These are phyloP conservation scores for Micronycteris hirsuta DNA, from an alignment of 2,113 vertebrate species.

Conservation along the genomic window DNA sequence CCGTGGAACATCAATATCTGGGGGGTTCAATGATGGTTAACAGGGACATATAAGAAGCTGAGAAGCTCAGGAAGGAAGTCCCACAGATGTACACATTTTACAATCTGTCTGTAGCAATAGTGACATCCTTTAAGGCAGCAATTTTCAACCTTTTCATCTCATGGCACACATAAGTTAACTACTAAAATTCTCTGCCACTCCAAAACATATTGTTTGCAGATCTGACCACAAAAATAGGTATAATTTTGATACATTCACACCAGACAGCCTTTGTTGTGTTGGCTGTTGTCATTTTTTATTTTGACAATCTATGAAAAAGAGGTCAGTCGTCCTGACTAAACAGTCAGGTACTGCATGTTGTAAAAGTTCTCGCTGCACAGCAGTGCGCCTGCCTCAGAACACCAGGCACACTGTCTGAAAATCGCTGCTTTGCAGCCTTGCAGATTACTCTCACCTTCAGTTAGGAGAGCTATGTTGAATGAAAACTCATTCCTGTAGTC, in stretches of 20 bases:
- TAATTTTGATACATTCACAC: neutral
- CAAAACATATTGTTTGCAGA: neutral
- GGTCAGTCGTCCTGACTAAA: neutral
- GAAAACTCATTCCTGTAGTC: neutral
- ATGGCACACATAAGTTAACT: neutral
- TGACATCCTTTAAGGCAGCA: neutral
- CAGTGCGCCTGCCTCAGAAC: neutral
- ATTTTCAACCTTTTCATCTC: neutral
- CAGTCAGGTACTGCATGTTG: neutral
- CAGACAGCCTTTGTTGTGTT: neutral
- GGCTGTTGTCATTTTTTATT: neutral
- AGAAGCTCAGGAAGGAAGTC: neutral
- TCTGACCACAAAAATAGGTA: neutral
- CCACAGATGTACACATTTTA: no score
- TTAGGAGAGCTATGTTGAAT: neutral
- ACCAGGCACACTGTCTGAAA: neutral
- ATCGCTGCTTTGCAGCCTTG: neutral
- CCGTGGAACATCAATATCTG: rapidly evolving
- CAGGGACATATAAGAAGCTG: neutral
- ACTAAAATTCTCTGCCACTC: neutral
- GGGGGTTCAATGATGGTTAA: neutral
- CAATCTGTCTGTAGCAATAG: neutral
- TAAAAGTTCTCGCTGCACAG: neutral
- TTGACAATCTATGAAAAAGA: neutral
- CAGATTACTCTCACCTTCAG: neutral